Percentiles rank a stretch among this genome's conserved stretches.
Conservation (phyloP, 2,888 invertebrate genomes). For the Ptychoptera contaminata region DNA sequence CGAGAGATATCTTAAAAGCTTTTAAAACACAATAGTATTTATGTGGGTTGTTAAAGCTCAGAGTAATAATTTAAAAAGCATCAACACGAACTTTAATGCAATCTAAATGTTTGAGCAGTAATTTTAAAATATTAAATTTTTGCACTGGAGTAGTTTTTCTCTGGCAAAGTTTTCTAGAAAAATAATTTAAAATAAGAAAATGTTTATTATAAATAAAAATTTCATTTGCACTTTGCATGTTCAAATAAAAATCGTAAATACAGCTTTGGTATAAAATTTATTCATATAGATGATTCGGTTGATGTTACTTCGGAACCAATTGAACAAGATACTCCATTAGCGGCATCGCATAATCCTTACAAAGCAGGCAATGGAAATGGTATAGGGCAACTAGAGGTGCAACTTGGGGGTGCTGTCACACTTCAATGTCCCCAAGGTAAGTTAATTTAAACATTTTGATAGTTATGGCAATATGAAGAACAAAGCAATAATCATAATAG, state of each 20-base stretch:
- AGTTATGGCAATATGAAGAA: neutral
- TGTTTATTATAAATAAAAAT: no score
- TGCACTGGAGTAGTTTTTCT: no score
- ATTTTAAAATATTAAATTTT: no score
- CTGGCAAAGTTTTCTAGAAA: no score
- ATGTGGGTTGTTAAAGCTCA: neutral
- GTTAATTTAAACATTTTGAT: slow-evolving; percentile 4
- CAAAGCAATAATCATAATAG: neutral
- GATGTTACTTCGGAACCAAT: slow-evolving; percentile 44
- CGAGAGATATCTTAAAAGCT: no score
- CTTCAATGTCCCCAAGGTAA: slow-evolving; percentile 68
- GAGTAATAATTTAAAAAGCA: neutral
- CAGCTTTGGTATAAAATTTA: neutral
- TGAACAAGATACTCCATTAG: slow-evolving; percentile 39
- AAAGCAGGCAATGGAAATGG: slow-evolving; percentile 17
- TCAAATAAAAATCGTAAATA: no score
- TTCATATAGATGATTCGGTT: slow-evolving; percentile 28
- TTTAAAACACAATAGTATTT: neutral
- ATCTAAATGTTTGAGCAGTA: no score
- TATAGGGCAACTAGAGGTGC: slow-evolving; percentile 57
- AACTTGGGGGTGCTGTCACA: slow-evolving; percentile 73
- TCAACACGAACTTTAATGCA: no score
- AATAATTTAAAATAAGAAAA: no score
- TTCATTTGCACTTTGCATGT: no score
- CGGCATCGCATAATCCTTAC: slow-evolving; percentile 32